Conservation (phyloP, 2,888 invertebrate species). For the Aphidoletes aphidimyza region DNA sequence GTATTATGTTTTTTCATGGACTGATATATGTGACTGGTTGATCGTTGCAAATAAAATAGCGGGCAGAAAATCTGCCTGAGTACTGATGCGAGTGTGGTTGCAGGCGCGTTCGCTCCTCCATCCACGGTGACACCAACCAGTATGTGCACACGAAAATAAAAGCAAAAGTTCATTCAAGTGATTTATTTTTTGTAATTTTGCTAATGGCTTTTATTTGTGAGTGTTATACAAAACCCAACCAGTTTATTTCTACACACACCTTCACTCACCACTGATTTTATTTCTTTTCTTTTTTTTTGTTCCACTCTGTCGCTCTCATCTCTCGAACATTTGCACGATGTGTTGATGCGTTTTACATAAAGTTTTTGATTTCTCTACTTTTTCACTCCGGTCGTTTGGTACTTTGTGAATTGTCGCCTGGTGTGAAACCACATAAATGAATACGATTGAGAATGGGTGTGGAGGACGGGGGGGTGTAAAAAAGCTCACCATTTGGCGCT, state of each 20-base stretch:
- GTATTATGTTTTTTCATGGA: conserved; percentile 8
- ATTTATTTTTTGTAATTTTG: conserved; percentile 51
- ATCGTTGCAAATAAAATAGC: neutral
- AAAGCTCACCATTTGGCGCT: neutral
- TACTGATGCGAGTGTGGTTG: neutral
- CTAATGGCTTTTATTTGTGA: conserved; percentile 52
- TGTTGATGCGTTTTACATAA: neutral
- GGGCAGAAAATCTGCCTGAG: neutral
- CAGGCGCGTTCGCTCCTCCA: too few relatives aligned
- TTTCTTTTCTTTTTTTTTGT: neutral
- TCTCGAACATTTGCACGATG: too few relatives aligned
- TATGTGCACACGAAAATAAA: neutral
- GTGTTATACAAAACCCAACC: conserved; percentile 24
- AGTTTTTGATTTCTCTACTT: conserved; percentile 23
- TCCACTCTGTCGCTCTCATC: too few relatives aligned
- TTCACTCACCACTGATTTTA: neutral
- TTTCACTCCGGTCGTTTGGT: neutral
- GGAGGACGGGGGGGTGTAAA: too few relatives aligned
- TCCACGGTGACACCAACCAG: too few relatives aligned
- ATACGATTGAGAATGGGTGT: neutral
- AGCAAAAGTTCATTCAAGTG: conserved; percentile 6
- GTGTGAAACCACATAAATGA: neutral
- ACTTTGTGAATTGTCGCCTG: too few relatives aligned
- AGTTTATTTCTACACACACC: conserved; percentile 31
- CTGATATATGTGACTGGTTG: neutral